Evolutionary conservation across 2,113 vertebrate genomes (phyloP).

Genomic region (Melierax canorus): DNA sequence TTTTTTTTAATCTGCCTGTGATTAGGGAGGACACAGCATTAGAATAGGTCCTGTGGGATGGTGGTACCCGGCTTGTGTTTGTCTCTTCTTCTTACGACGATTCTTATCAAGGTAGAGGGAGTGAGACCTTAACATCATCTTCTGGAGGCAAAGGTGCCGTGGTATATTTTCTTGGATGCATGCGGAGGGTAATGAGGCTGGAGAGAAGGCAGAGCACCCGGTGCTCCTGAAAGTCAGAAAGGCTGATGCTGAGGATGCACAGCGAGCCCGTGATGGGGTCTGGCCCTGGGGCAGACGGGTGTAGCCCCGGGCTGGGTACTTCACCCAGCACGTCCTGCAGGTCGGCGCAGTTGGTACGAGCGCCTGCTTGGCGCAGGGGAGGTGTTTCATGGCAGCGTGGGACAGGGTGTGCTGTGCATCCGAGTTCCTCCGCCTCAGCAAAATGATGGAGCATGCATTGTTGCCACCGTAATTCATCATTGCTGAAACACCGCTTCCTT

Average conservation of each 20-base stretch:
- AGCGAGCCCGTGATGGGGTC: accelerated
- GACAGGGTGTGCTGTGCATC: background rate
- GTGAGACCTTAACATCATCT: background rate
- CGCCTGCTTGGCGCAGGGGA: accelerated
- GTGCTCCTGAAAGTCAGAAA: accelerated
- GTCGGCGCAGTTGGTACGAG: background rate
- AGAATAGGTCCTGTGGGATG: background rate
- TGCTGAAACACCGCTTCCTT: background rate
- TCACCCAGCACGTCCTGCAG: background rate
- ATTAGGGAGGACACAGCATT: background rate
- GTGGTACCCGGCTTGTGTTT: background rate
- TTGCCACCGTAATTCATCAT: background rate
- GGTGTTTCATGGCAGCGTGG: background rate
- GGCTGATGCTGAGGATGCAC: background rate
- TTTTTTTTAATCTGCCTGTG: conserved; percentile 47
- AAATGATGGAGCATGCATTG: accelerated
- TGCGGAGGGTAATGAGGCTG: background rate
- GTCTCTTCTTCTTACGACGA: background rate
- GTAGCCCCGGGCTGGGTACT: background rate
- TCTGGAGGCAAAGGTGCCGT: background rate
- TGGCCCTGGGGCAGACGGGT: background rate
- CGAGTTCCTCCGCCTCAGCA: background rate
- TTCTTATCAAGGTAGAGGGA: background rate
- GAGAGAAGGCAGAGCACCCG: background rate
- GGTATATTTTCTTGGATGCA: background rate